Percentiles rank a stretch among this genome's conserved stretches.
Conservation (phyloP, 2,797 vertebrate genomes). For the Neopelma chrysocephalum region DNA sequence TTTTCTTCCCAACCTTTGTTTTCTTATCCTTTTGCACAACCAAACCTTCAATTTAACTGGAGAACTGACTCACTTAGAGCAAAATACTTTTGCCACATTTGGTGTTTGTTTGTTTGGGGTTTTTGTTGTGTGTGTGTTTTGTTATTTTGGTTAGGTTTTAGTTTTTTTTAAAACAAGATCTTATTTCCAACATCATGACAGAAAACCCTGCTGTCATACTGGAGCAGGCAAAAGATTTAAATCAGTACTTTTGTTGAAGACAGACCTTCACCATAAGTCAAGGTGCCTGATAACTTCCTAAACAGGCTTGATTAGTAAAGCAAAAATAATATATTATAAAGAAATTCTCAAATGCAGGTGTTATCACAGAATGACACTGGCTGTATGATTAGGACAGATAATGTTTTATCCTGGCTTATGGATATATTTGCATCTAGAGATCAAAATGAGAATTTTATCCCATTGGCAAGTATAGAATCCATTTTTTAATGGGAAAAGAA, state of each 20-base stretch:
- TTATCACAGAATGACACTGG: constrained; percentile 37
- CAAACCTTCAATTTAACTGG: background rate
- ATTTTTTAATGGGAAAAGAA: constrained; percentile 39
- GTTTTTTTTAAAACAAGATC: background rate
- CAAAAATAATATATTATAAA: constrained; percentile 21
- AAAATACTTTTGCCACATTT: background rate
- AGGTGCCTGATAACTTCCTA: constrained; percentile 52
- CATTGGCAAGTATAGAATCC: constrained; percentile 31
- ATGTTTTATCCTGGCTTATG: constrained; percentile 54
- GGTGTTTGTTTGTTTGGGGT: background rate
- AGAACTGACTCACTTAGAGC: background rate
- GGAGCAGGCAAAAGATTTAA: background rate
- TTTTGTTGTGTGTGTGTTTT: background rate
- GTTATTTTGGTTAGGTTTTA: background rate
- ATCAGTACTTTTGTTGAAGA: background rate
- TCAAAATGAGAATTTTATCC: constrained; percentile 68
- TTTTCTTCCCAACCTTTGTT: background rate
- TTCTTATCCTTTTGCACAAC: background rate
- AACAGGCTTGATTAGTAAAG: constrained; percentile 47
- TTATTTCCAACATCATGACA: background rate
- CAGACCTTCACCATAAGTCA: constrained; percentile 51
- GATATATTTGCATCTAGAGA: constrained; percentile 50
- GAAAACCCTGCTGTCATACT: background rate
- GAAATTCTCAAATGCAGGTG: constrained; percentile 24
- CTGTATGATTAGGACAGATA: constrained; percentile 37